These are phyloP conservation scores for Phenganax stokvisi DNA, from an alignment of 92 coral and sea anemone species.

Conservation along the genomic window DNA sequence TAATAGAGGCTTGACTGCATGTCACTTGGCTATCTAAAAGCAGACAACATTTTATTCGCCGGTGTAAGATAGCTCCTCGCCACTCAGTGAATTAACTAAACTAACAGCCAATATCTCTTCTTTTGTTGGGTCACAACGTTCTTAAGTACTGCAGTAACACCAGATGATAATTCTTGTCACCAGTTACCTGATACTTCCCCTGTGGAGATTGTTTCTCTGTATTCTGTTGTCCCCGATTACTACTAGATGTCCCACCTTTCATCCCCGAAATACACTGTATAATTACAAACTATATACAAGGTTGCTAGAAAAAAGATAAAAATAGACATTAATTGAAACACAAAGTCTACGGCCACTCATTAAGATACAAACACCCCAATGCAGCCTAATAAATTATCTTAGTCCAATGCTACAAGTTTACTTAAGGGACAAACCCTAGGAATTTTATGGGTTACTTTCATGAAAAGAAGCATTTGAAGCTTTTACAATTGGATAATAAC, in stretches of 20 bases:
- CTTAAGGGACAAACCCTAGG: too few relatives aligned
- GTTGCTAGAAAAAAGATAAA: constrained; percentile 54
- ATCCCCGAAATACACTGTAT: constrained; percentile 39
- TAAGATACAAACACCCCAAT: too few relatives aligned
- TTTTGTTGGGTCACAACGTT: background rate
- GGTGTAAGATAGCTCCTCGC: too few relatives aligned
- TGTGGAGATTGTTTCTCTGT: constrained; percentile 34
- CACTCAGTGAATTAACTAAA: too few relatives aligned
- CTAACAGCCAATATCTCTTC: background rate
- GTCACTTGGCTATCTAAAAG: too few relatives aligned
- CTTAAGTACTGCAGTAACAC: background rate
- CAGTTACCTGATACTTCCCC: constrained; percentile 28
- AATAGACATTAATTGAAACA: background rate
- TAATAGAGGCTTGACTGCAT: too few relatives aligned
- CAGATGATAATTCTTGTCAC: background rate
- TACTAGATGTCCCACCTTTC: constrained; percentile 43
- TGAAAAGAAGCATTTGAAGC: too few relatives aligned
- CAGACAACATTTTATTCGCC: background rate
- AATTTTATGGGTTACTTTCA: too few relatives aligned
- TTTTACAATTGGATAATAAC: too few relatives aligned
- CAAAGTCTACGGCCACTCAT: background rate
- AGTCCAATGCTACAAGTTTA: too few relatives aligned
- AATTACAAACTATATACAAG: constrained; percentile 96
- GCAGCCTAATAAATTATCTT: too few relatives aligned
- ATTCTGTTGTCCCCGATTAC: constrained; percentile 35